Evolutionary conservation across 1,140 invertebrate genomes (phyloP), one percentile per base, ranked within the genome.

Genomic region (Leguminivora glycinivorella): DNA sequence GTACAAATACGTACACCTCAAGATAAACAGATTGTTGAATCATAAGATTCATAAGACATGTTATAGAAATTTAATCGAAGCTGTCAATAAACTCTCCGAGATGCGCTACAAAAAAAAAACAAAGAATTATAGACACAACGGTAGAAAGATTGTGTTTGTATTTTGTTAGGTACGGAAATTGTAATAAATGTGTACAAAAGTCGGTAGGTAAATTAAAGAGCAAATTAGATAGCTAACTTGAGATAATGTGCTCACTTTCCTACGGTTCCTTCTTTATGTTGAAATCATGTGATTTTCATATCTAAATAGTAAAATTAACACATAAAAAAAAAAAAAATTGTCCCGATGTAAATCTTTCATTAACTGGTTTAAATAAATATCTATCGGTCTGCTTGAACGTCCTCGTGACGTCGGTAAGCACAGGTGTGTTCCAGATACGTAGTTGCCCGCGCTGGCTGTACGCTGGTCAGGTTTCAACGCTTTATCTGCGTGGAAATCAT

Each of bases 371-470:
- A n/a, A 38, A 31, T 22, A 38, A 43, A 67, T 67, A 67, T 31
- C 25, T 68, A 67, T 4, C 63, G 25, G 12, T 67, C 17, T 58
- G 10, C 22, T 38, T 34, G 25, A 38, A 66, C 70, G 77, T 80
- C 76, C 78, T 79, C 74, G 31, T 80, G 80, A 82, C 80, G 78
- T 81, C 12, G 29, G 76, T 88, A 80, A 74, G 74, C 68, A 77
- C 86, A 88, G 79, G 75, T 88, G 86, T 76, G 86, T 67, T 78
- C 84, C 71, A 87, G 73, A 86, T 85, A 80, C 76, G n/a, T 80
- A 72, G 81, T 78, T 80, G 70, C 74, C 72, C 69, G 40, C 25
- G 19, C 68, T n/a, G 68, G 70, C 24, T 9, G 31, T 25, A 26
- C 56, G 70, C 26, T 31, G 17, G 12, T 31, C 24, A 31, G 26